Conservation (phyloP, 1,140 invertebrate species). For the Akabosia matsudoensis region DNA sequence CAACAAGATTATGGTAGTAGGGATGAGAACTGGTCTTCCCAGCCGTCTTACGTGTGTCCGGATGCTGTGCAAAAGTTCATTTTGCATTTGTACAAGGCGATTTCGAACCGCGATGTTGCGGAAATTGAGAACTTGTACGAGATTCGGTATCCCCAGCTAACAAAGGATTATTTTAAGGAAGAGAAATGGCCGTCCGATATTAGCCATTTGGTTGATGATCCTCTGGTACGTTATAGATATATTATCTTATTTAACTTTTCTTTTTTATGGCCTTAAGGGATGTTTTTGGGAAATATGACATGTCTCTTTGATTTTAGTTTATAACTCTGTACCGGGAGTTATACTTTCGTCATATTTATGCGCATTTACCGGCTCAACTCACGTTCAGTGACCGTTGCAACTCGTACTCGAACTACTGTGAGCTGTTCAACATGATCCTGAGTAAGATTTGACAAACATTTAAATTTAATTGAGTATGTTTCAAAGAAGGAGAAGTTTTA, state of each 20-base stretch:
- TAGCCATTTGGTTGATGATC: constrained; percentile 41
- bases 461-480: too few species aligned
- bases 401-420: constrained; percentile 97
- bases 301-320: constrained; percentile 57
- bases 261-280: background rate
- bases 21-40: background rate
- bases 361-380: constrained; percentile 76
- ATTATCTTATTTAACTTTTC: background rate
- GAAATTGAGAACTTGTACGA: constrained; percentile 47
- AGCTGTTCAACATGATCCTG: constrained; percentile 94
- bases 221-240: constrained; percentile 27
- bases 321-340: constrained; percentile 96
- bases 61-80: constrained; percentile 47
- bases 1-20: too few species aligned
- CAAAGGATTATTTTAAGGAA: constrained; percentile 47
- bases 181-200: constrained; percentile 45
- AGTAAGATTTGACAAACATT: constrained; percentile 57
- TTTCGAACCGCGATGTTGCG: constrained; percentile 42
- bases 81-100: constrained; percentile 44
- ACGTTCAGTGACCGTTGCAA: constrained; percentile 86
- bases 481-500: background rate
- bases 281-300: background rate
- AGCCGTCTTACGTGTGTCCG: constrained; percentile 35
- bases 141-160: constrained; percentile 43
- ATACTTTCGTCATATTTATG: constrained; percentile 96